Evolutionary conservation across 2,797 vertebrate genomes (phyloP).

Genomic region (Megalops cyprinoides): DNA sequence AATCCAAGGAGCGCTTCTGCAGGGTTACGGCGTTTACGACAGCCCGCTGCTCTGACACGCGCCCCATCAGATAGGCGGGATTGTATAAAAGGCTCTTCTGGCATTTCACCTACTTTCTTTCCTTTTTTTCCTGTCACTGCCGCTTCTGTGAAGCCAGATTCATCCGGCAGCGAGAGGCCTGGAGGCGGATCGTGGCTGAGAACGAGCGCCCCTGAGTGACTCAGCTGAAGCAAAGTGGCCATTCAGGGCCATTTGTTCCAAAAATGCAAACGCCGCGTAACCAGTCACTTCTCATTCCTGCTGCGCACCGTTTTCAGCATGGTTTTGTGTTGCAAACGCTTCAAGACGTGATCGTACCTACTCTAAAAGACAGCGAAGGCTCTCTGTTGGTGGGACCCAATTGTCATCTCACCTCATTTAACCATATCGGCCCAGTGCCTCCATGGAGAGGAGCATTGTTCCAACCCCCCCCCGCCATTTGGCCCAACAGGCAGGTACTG

Average conservation of each 20-base stretch:
- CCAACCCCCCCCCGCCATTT: constrained; percentile 29
- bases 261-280: background rate
- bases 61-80: constrained; percentile 16
- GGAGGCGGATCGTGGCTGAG: background rate
- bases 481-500: background rate
- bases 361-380: background rate
- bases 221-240: background rate
- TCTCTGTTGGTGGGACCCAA: constrained; percentile 9
- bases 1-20: background rate
- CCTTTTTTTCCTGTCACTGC: background rate
- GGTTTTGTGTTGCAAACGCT: background rate
- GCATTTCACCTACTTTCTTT: too few relatives aligned
- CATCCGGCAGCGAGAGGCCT: background rate
- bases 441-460: constrained; percentile 6
- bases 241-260: background rate
- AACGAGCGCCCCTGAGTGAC: background rate
- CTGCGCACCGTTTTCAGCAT: background rate
- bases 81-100: background rate
- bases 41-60: background rate
- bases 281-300: background rate
- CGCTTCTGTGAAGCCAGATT: background rate
- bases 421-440: background rate
- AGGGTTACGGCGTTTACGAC: background rate
- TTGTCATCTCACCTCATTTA: background rate
- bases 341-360: background rate